Base-by-base conservation (phyloP, 2,113 vertebrate species). In the Ovibos moschatus region DNA sequence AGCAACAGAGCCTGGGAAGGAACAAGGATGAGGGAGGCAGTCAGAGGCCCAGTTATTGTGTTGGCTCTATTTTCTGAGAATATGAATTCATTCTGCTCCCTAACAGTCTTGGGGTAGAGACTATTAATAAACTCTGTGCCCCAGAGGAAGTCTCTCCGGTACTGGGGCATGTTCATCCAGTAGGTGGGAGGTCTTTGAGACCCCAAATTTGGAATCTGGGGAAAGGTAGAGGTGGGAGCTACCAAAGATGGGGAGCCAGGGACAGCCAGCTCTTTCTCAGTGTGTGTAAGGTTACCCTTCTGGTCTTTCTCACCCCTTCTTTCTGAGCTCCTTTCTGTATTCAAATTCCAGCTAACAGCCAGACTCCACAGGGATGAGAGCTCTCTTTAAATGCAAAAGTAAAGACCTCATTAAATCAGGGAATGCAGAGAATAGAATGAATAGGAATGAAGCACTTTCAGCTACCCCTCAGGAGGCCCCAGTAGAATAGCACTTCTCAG, bases 351-450 rank as follows among this genome's bases (percentile, higher is more conserved):
- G 57, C 79, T 53, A 83, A 94, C 45, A 91, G 93, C 93, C 28
- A 83, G 86, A 93, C 55, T 89, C 93, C 57, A 71, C 21, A n/a
- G 55, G 96, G 93, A 15, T 25, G 21, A 97, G n/a, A 76, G 53
- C 74, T 21, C 74, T 82, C 91, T 94, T 86, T 83, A 98, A 92
- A 98, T 83, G 89, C 94, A 92, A 94, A 95, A 91, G 93, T 86
- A 93, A 96, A 98, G 94, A 64, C 89, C 57, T 97, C 97, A 98
- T 97, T 97, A 97, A 97, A 94, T 57, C 0, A 27, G 95, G 74
- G 87, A 81, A 89, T 79, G 91, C 71, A 43, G 96, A 96, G 94
- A 95, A 86, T 11, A 84, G 94, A 89, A 91, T 85, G 93, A 96
- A 93, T 67, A 89, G 95, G 96, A 96, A 94, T 92, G 87, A 96